Percentiles rank a stretch among this genome's conserved stretches.
These are phyloP conservation scores for Philotrypesis tridentata DNA, from an alignment of 1,140 invertebrate species.

Conservation along the genomic window DNA sequence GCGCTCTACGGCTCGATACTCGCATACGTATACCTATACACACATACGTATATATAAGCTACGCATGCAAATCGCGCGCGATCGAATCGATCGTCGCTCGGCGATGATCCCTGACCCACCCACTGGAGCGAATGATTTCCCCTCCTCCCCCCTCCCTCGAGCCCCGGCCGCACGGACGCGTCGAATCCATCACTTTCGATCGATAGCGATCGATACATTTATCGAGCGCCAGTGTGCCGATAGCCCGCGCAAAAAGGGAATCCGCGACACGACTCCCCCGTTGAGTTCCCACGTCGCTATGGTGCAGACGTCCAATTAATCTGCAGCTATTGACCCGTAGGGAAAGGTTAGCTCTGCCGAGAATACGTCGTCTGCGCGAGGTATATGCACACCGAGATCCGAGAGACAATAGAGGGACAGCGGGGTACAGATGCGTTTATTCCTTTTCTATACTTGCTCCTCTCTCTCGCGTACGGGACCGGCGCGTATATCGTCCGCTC, in stretches of 20 bases:
- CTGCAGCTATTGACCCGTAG: slow-evolving; percentile 2
- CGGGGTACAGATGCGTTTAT: neutral
- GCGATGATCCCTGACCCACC: slow-evolving; percentile 2
- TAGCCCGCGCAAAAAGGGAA: neutral
- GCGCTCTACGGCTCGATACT: too few species aligned
- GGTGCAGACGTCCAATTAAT: neutral
- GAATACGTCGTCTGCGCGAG: too few species aligned
- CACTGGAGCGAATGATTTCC: neutral
- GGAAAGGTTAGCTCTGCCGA: neutral
- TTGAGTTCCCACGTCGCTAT: slow-evolving; percentile 38
- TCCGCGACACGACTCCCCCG: slow-evolving; percentile 29
- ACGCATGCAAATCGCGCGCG: neutral
- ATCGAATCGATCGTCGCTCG: neutral
- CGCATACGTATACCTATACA: too few species aligned
- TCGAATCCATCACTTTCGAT: slow-evolving; percentile 43
- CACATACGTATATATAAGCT: too few species aligned
- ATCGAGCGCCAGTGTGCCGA: slow-evolving; percentile 28
- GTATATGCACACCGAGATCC: too few species aligned
- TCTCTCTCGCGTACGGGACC: too few species aligned
- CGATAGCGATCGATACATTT: slow-evolving; percentile 46
- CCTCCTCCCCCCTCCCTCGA: neutral
- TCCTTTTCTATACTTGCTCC: neutral
- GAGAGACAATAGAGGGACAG: neutral
- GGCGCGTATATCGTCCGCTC: neutral
- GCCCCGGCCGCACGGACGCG: neutral